Conservation (phyloP, 2,888 invertebrate genomes). For the Dynastes tityus region DNA sequence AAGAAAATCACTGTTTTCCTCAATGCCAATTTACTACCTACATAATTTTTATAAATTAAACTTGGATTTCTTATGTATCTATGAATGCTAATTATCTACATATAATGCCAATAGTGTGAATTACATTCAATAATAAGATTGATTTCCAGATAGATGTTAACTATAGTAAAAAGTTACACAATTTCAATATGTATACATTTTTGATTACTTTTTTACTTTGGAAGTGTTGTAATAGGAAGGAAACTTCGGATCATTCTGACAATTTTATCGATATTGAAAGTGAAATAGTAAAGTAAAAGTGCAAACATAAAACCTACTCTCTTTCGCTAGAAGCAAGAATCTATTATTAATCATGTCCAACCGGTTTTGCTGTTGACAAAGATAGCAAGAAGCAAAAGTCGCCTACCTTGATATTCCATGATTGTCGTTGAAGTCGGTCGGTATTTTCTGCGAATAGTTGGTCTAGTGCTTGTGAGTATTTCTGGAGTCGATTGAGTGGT, state of each 20-base stretch:
- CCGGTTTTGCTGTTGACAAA: conserved; percentile 26
- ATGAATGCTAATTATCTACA: too few relatives aligned
- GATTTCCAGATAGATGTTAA: too few relatives aligned
- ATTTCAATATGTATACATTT: too few relatives aligned
- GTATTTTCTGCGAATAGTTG: conserved; percentile 47
- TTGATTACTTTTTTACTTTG: too few relatives aligned
- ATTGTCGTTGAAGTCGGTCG: conserved; percentile 43
- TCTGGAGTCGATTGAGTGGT: conserved; percentile 54
- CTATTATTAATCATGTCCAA: conserved; percentile 16
- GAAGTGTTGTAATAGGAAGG: not conserved
- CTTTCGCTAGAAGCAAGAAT: conserved; percentile 12
- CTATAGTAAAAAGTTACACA: too few relatives aligned
- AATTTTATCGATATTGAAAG: conserved; percentile 45
- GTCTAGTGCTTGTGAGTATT: conserved; percentile 44
- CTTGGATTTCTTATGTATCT: too few relatives aligned
- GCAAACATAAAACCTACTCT: conserved; percentile 29
- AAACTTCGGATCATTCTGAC: not conserved
- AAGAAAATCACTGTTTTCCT: too few relatives aligned
- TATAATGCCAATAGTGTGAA: too few relatives aligned
- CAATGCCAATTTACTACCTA: too few relatives aligned
- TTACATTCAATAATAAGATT: too few relatives aligned
- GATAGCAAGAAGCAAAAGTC: conserved; percentile 30
- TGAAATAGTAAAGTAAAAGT: conserved; percentile 45
- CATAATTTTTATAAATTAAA: too few relatives aligned
- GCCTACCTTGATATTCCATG: conserved; percentile 48